These are phyloP conservation scores for Drosophila merina DNA, from an alignment of 2,888 invertebrate species.

Conservation along the genomic window DNA sequence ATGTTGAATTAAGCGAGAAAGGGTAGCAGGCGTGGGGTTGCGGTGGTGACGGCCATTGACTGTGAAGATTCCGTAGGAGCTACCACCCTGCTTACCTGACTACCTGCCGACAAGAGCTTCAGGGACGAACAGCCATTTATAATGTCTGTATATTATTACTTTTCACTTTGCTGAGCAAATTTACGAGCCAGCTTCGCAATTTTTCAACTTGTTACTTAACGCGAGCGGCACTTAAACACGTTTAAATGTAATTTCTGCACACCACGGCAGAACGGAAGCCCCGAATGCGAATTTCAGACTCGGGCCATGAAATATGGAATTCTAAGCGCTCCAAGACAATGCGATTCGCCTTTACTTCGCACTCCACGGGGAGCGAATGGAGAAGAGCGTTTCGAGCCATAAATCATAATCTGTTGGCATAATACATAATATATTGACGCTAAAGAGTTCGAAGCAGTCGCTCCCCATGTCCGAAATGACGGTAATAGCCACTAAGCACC, in stretches of 20 bases:
- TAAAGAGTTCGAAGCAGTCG: constrained; percentile 68
- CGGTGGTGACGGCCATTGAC: constrained; percentile 34
- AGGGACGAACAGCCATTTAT: constrained; percentile 57
- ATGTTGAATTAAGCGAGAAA: constrained; percentile 18
- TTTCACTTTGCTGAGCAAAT: constrained; percentile 64
- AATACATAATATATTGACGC: constrained; percentile 79
- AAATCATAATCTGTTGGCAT: constrained; percentile 75
- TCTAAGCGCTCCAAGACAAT: constrained; percentile 49
- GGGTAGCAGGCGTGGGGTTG: constrained; percentile 4
- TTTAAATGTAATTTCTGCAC: constrained; percentile 51
- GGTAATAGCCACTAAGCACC: constrained; percentile 76
- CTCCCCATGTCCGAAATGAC: constrained; percentile 44
- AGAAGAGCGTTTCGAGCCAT: constrained; percentile 49
- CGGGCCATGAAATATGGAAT: constrained; percentile 50
- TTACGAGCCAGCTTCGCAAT: constrained; percentile 67
- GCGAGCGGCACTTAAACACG: constrained; percentile 65
- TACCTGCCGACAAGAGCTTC: constrained; percentile 17
- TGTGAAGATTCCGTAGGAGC: constrained; percentile 19
- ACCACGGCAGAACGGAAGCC: not conserved
- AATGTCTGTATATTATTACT: constrained; percentile 64
- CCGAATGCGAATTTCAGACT: constrained; percentile 18
- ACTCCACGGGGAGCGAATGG: constrained; percentile 8
- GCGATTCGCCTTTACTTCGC: constrained; percentile 17
- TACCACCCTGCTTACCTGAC: not conserved
- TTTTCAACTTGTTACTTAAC: constrained; percentile 76